Base-by-base conservation (phyloP, 2,888 invertebrate species). In the Hesperia comma region DNA sequence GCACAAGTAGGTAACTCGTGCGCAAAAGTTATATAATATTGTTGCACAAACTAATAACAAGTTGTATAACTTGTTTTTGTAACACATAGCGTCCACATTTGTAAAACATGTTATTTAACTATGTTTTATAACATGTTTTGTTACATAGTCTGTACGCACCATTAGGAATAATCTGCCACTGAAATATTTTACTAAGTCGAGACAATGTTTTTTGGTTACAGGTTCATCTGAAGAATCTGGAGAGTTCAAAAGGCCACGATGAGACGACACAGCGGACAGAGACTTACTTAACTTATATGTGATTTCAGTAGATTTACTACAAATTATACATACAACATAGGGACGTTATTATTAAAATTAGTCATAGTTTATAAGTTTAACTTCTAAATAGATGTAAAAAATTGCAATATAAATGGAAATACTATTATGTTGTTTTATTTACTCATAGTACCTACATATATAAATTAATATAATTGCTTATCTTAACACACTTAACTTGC, bases 181-280 rank as follows among this genome's bases (percentile, higher is more conserved):
- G 32, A 6, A 6, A 33, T 6, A 33, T 33, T 6, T 37, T 37
- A 12, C 37, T 1, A 37, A 37, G 37, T 37, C 0, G 12, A 37
- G 12, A 37, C 8, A 37, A 37, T n/a, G 2, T 32, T 26, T 17
- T 66, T 57, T 49, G 37, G 61, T 51, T 51, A 84, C 21, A 92
- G 92, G 88, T 69, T 92, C 92, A 71, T 92, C 92, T 46, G 92
- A 92, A 77, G 92, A 92, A 74, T 92, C 92, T 17, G 84, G 85
- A n/a, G 92, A 92, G 79, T 87, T 83, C 77, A 92, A 90, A 74
- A 83, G 90, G 77, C 91, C 90, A 15, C 89, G 91, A 80, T 91
- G 82, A 89, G 76, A 74, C 53, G 70, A 63, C 71, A 70, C 64
- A 71, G 73, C 61, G 71, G 70, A 72, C 72, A 73, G 77, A 77